Evolutionary conservation across 2,888 invertebrate species (phyloP).

Genomic region (Pachymerium ferrugineum): DNA sequence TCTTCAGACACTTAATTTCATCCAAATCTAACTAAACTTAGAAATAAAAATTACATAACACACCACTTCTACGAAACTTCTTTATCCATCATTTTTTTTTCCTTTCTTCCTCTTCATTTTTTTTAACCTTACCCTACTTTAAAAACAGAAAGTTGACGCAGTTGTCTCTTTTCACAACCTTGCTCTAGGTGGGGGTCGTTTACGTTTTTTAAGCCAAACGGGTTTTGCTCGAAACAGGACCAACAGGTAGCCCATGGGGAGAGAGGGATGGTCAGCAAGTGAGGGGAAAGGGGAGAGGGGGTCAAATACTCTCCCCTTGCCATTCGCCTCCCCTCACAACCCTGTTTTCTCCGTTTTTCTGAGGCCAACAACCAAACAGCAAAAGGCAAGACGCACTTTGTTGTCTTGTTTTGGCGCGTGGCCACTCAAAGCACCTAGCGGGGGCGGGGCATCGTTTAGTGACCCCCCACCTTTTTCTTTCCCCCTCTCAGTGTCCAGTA

Average conservation of each 20-base stretch:
- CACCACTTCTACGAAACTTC: not conserved
- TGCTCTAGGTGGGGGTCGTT: constrained; percentile 17
- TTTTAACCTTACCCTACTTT: constrained; percentile 16
- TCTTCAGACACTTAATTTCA: constrained; percentile 19
- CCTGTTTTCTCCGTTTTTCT: constrained; percentile 25
- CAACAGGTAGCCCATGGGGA: constrained; percentile 10
- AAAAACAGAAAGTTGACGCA: constrained; percentile 27
- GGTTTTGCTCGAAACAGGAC: not conserved
- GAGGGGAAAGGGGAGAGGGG: constrained; percentile 22
- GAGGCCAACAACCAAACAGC: constrained; percentile 27
- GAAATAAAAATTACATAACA: not conserved
- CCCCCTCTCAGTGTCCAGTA: constrained; percentile 17
- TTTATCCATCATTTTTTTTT: not conserved
- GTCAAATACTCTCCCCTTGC: constrained; percentile 17
- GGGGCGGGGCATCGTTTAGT: constrained; percentile 27
- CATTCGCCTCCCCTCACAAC: constrained; percentile 16
- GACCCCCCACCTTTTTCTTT: constrained; percentile 21
- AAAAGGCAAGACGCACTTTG: constrained; percentile 25
- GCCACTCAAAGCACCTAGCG: constrained; percentile 27
- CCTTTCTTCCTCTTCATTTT: not conserved
- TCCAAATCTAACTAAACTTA: not conserved
- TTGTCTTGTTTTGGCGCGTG: constrained; percentile 27
- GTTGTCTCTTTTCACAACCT: constrained; percentile 27
- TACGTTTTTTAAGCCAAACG: constrained; percentile 27
- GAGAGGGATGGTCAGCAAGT: constrained; percentile 1